Evolutionary conservation across 2,797 vertebrate species (phyloP), one percentile per base, ranked within the genome.

Genomic region (Cephalopachus bancanus): DNA sequence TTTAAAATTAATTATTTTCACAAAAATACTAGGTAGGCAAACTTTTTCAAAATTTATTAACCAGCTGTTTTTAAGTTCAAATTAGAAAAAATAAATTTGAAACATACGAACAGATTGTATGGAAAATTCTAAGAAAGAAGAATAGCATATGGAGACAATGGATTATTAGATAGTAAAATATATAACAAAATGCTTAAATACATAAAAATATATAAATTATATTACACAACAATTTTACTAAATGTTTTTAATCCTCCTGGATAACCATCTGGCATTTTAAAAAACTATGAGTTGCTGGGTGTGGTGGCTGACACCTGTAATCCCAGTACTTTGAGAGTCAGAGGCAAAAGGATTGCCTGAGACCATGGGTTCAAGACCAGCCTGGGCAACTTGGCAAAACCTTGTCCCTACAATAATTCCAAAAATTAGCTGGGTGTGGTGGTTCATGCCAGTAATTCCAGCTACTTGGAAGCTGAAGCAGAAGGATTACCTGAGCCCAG

Each of bases 181-280:
- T 37, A 26, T 78, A 44, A 75, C 12, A 93, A 79, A 84, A 75
- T 93, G 5, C 8, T 91, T 60, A 85, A 79, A 37, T 88, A 67
- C 17, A 79, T 74, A 69, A 83, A 92, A 75, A 83, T 62, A 83
- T 71, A 83, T 78, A 33, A 83, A 59, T n/a, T 87, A 53, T 53
- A 1, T 16, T 81, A 51, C 5, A 67, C 84, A 75, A 9, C 11
- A 85, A 55, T 60, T 60, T 86, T 57, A 75, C 33, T 83, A 86
- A 93, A 83, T 71, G 14, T 26, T 74, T 7, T 65, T 79, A 84
- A 84, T 89, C 44, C 44, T 30, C 74, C n/a, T 55, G 22, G 16
- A 2, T 75, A 69, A 37, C 15, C 33, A 91, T 59, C 55, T 86
- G 55, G 30, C 44, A 59, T 69, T 44, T 44, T 44, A 44, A 44